Conservation (phyloP, 2,888 invertebrate genomes). For the Teleiodes luculella region DNA sequence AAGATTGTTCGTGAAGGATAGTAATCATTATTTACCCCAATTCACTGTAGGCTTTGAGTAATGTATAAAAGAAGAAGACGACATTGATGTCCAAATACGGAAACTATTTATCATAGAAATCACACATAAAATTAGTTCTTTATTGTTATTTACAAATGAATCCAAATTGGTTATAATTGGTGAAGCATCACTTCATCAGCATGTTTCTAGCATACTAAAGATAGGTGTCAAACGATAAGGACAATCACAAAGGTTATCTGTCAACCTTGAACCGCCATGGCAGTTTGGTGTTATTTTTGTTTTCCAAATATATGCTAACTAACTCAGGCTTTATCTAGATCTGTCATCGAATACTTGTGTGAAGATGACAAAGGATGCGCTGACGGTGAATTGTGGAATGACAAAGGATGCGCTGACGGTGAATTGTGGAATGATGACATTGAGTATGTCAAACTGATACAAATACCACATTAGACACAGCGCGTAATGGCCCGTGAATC, state of each 20-base stretch:
- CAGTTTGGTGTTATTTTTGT: constrained; percentile 55
- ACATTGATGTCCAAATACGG: too few relatives aligned
- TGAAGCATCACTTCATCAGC: constrained; percentile 5
- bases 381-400: neutral
- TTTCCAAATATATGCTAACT: constrained; percentile 54
- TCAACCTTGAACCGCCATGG: constrained; percentile 60
- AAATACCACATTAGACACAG: too few relatives aligned
- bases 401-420: neutral
- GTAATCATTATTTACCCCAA: too few relatives aligned
- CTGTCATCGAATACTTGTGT: neutral
- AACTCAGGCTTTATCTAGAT: constrained; percentile 6
- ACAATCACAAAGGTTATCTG: constrained; percentile 69
- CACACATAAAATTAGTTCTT: too few relatives aligned
- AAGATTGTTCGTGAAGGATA: too few relatives aligned
- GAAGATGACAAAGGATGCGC: neutral
- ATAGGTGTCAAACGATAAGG: constrained; percentile 55
- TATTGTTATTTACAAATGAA: too few relatives aligned
- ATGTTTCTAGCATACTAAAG: constrained; percentile 43
- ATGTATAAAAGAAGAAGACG: too few relatives aligned
- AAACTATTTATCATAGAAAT: too few relatives aligned
- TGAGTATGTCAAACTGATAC: neutral
- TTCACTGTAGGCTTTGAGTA: too few relatives aligned
- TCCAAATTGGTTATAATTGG: neutral
- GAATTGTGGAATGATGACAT: too few relatives aligned
- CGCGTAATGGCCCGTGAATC: neutral